Base-by-base conservation (phyloP, 2,113 vertebrate species). In the Gallinago media region DNA sequence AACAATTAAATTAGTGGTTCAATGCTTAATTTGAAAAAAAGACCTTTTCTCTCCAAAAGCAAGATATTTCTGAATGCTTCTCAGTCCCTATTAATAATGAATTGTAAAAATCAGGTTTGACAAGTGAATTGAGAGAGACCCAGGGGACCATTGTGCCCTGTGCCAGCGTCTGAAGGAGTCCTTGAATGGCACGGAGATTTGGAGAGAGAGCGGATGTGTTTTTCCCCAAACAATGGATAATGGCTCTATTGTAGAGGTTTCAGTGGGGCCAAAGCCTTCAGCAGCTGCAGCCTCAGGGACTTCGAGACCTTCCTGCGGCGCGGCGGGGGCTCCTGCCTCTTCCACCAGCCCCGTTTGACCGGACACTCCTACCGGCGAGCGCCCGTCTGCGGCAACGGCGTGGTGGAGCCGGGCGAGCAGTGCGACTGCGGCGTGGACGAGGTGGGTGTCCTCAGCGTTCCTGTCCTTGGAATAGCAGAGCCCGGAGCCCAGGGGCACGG, bases 201-300 rank as follows among this genome's bases (percentile, higher is more conserved):
- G 9, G 36, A 42, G 36, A 49, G 27, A 3, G 25, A 8, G 6
- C 2, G 17, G 61, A 9, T 13, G 32, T 10, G 36, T 14, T 14
- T 46, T 46, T 7, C 32, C 22, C 6, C 19, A 13, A 20, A 22
- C 31, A 20, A 26, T 2, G 16, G 32, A 10, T 26, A 18, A 25
- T 79, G 62, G 31, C 62, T 66, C 38, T 23, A 2, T 95, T 96
- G 61, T 52, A 98, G 97, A 42, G 42, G 2, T 56, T 54, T 62
- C 94, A 97, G 95, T 14, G 99, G 99, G 12, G 97, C 98, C 13
- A 98, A 94, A 29, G 97, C 98, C 97, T 99, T 99, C 91, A 99
- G 99, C 96, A 99, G 97, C 96, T 99, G 99, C 58, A 99, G 98
- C 32, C 74, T 98, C 1, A 95, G 98, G 9, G 99, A 98, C 95